A percentile compares a stretch with the other conserved stretches of the same genome.
phyloP scores from a whole-genome alignment of 2,113 vertebrate species.

The Macrotus californicus region DNA sequence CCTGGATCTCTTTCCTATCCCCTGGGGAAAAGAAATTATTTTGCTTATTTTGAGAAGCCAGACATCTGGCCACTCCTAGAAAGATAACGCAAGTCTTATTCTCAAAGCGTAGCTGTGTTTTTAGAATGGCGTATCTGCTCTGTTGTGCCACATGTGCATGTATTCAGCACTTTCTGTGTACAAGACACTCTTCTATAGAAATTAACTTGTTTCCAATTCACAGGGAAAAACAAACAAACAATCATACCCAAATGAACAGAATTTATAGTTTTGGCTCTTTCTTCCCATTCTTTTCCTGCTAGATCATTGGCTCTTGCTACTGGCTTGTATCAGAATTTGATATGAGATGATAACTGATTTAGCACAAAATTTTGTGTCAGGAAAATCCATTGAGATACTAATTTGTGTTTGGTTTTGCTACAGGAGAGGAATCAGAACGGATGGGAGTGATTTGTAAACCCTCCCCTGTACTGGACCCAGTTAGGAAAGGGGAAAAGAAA shows the following conservation, averaged over 20 bases:
- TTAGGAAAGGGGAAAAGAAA: background rate
- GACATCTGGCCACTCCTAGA: background rate
- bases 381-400: slow-evolving; percentile 27
- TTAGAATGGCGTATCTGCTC: background rate
- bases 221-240: background rate
- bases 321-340: background rate
- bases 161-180: background rate
- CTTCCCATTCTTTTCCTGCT: background rate
- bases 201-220: background rate
- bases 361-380: slow-evolving; percentile 33
- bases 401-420: slow-evolving; percentile 37
- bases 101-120: background rate
- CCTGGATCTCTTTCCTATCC: background rate
- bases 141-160: background rate
- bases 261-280: background rate
- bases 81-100: background rate
- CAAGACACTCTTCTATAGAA: background rate
- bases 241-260: background rate
- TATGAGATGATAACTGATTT: slow-evolving; percentile 32
- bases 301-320: background rate
- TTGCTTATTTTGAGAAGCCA: background rate
- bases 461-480: background rate
- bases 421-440: slow-evolving; percentile 11
- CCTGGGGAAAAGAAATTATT: background rate
- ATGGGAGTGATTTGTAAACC: background rate